Base-by-base conservation (phyloP, 2,797 vertebrate genomes). In the Aulostomus chinensis region DNA sequence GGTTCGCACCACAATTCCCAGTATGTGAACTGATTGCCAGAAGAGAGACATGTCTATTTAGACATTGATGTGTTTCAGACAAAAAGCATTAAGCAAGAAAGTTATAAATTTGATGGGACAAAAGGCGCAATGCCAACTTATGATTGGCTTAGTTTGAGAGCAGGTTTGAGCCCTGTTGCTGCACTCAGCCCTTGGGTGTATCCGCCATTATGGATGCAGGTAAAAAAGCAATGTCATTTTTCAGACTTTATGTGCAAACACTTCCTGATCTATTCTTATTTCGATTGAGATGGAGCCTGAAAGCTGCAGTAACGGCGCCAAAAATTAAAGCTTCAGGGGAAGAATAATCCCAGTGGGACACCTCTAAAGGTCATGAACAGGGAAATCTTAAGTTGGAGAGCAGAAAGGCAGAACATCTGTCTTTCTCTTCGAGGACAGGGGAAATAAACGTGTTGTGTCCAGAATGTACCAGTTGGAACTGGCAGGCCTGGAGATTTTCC, bases 391-490 rank as follows among this genome's bases (percentile, higher is more conserved):
- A 54, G 42, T 36, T 53, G 35, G 58, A 68, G 58, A 70, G 53
- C 29, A 71, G 55, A 48, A 31, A 55, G 61, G 58, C 20, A 45
- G 17, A 71, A 77, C 80, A 84, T 79, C 68, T 81, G 68, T 71
- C 50, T 80, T 68, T 78, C 73, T 76, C 47, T 62, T 55, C 36
- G 42, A 71, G 55, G 50, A 54, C 33, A n/a, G 36, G 57, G 58
- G 65, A 70, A 90, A 83, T 86, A 81, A 90, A 87, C 70, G 72
- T 75, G 72, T 60, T 84, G 82, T 87, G 81, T 90, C 76, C 73
- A 84, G 84, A 88, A 88, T 89, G 87, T 89, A 88, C 89, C 90
- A 88, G 85, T 87, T 86, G 83, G 74, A 90, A 81, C 88, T 91
- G 91, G 91, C 90, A 91, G 78, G 55, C 25, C 64, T 54, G 71